Base-by-base conservation (phyloP, 2,113 vertebrate species). In the Nothocercus nigrocapillus region DNA sequence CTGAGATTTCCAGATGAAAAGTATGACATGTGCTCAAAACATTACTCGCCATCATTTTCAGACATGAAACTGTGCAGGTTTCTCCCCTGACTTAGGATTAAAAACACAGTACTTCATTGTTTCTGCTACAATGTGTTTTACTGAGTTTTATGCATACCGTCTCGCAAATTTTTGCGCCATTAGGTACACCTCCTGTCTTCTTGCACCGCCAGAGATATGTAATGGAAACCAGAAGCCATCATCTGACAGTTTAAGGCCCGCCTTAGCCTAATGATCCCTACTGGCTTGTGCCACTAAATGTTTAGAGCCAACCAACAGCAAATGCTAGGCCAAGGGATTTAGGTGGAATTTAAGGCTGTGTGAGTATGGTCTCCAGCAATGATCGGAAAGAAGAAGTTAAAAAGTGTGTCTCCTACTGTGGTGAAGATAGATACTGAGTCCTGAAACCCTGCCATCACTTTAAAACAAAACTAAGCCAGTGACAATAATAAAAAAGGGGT, bases 401-500 rank as follows among this genome's bases (percentile, higher is more conserved):
- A 32, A 59, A 74, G 14, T 40, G 3, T 8, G 30, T 82, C 91
- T 96, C 83, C 89, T 94, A 49, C 93, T 93, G 82, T 14, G 42
- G 61, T 83, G 82, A 85, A 89, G 61, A 91, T 88, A 96, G 81
- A 56, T 86, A 36, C 2, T 47, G 92, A 90, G 84, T 63, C 64
- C 81, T 93, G 93, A 96, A 86, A 53, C 22, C 47, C 74, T 74
- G 95, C 93, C 97, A 97, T 93, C 64, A 67, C 84, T 95, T 88
- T 90, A 94, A 97, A 97, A 97, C 84, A 96, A 61, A 97, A 95
- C 85, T 94, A 97, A 97, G 92, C 22, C 74, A 82, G 83, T 54
- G 96, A 93, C 83, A 96, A 88, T 91, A 97, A 96, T 95, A 88
- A 93, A 94, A 97, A 96, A 97, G 83, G 92, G 66, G 96, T 96